These are phyloP conservation scores for Clupea harengus DNA, from an alignment of 2,113 vertebrate genomes.

Conservation along the genomic window DNA sequence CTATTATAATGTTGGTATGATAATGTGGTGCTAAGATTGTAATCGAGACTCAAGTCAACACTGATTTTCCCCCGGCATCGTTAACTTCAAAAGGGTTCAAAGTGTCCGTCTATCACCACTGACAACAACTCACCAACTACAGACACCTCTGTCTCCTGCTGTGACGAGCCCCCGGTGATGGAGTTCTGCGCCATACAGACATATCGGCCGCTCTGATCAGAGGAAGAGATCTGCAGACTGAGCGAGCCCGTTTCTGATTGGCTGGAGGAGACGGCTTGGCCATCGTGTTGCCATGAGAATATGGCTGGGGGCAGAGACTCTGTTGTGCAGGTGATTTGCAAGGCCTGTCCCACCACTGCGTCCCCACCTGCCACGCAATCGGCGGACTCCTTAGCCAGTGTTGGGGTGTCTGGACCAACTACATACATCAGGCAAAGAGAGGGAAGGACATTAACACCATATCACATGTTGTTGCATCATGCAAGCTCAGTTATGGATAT, in stretches of 20 bases:
- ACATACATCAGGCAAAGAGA: neutral
- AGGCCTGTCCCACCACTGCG: slow-evolving; percentile 58
- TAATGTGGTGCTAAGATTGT: no score
- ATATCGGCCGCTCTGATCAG: slow-evolving; percentile 60
- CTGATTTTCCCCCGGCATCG: no score
- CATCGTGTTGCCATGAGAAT: slow-evolving; percentile 65
- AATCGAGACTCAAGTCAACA: no score
- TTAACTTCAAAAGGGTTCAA: no score
- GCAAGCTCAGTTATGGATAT: neutral
- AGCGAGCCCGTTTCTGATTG: slow-evolving; percentile 59
- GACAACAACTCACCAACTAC: slow-evolving; percentile 67
- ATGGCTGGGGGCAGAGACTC: slow-evolving; percentile 65
- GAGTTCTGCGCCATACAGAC: slow-evolving; percentile 63
- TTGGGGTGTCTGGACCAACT: slow-evolving; percentile 70
- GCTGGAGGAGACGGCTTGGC: slow-evolving; percentile 47
- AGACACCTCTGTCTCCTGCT: slow-evolving; percentile 53
- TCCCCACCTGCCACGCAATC: slow-evolving; percentile 65
- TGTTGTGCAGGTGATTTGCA: slow-evolving; percentile 63
- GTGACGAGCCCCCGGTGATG: slow-evolving; percentile 53
- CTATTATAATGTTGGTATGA: no score
- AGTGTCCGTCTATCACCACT: neutral
- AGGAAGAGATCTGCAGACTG: slow-evolving; percentile 64
- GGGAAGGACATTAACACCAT: neutral
- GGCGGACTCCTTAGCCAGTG: slow-evolving; percentile 53
- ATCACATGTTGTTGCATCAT: neutral